Base-by-base conservation (phyloP, 2,797 vertebrate genomes). In the Chrosomus eos region DNA sequence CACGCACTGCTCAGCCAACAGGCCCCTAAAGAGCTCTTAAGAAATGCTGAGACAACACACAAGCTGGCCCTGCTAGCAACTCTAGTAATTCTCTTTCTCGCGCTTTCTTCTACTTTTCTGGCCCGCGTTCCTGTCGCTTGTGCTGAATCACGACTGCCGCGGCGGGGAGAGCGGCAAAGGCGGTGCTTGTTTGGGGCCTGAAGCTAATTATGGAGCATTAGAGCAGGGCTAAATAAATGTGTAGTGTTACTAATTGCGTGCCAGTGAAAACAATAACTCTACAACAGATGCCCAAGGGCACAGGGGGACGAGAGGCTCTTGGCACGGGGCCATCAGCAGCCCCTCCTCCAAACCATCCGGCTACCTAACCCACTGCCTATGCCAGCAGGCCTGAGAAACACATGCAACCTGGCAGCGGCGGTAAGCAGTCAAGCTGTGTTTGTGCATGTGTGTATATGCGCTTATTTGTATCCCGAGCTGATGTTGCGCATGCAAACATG, bases 171-270 rank as follows among this genome's bases (percentile, higher is more conserved):
- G 14, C 18, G 4, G 51, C 55, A 58, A 78, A 70, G 91, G 89
- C 72, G 91, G 89, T 89, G 90, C 90, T 94, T 94, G 91, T 94
- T 94, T 92, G 90, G 90, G 93, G 85, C 94, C 94, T 93, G 94
- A 86, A 94, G 95, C 93, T 96, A 95, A 96, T 96, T 95, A 95
- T 91, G 93, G 90, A 89, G 94, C 96, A 97, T 97, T 97, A 97
- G 95, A 86, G 90, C 88, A 86, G 94, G 95, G 95, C 95, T 95
- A 93, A 94, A 94, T 96, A 96, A 95, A 96, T 96, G 96, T 95
- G 95, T 95, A 95, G 95, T 91, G 94, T 94, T 93, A 94, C 97
- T 98, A 98, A 98, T 98, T 97, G 96, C 85, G 86, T 94, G 94
- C 93, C 93, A 95, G 93, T 77, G 93, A 93, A 96, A 97, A 97